Percentiles rank a stretch among this genome's conserved stretches.
Conservation (phyloP, 2,113 vertebrate genomes). For the Caranx melampygus region DNA sequence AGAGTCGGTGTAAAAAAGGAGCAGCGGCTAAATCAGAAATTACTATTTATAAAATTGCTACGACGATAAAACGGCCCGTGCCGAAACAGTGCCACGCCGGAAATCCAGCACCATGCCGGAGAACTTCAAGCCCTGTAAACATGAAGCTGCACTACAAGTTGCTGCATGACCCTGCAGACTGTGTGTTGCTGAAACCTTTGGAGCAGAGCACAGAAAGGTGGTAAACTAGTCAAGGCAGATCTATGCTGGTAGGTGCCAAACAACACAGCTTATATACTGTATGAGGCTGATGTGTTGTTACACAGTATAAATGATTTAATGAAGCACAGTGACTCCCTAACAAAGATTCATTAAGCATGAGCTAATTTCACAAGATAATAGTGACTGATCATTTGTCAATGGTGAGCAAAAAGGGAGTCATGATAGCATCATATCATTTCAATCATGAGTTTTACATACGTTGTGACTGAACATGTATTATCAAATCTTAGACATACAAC, state of each 20-base stretch:
- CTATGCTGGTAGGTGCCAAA: no score
- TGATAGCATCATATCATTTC: neutral
- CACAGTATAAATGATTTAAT: neutral
- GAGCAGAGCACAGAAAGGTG: no score
- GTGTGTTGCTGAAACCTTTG: neutral
- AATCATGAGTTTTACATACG: neutral
- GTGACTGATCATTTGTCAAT: neutral
- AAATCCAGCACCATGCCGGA: no score
- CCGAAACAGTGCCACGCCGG: no score
- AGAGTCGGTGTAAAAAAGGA: no score
- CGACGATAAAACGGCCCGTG: no score
- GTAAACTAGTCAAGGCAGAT: no score
- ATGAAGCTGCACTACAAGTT: neutral
- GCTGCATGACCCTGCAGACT: neutral
- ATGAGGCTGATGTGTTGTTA: neutral
- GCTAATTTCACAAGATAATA: neutral
- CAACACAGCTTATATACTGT: neutral
- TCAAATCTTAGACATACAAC: neutral
- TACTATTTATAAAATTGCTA: no score
- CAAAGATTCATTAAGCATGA: neutral
- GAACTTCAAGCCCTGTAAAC: neutral
- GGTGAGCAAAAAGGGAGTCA: neutral
- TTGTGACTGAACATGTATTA: neutral
- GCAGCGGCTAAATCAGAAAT: no score
- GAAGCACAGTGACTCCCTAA: neutral